Conservation (phyloP, 2,888 invertebrate genomes). For the Apodemia hepburni region DNA sequence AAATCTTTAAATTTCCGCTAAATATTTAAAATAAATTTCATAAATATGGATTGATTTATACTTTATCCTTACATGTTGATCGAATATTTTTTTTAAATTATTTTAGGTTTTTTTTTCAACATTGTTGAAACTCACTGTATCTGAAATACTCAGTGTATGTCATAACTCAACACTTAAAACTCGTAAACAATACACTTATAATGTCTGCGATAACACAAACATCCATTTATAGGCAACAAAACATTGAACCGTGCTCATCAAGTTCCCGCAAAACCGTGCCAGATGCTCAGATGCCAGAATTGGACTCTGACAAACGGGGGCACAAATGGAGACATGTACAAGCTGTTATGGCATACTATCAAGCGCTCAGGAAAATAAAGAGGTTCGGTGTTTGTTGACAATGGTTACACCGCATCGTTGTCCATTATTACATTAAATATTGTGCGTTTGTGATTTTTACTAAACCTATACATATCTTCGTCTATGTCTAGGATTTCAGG, state of each 20-base stretch:
- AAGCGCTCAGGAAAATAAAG: conserved; percentile 93
- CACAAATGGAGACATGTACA: conserved; percentile 93
- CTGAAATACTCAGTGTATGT: neutral
- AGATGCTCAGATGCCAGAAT: conserved; percentile 62
- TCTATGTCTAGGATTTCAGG: conserved; percentile 72
- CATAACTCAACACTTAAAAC: neutral
- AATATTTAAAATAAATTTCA: too few relatives aligned
- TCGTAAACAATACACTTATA: conserved; percentile 24
- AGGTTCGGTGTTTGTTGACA: conserved; percentile 81
- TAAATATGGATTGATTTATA: too few relatives aligned
- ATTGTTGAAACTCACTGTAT: neutral
- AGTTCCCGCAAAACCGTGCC: conserved; percentile 68
- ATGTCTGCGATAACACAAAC: conserved; percentile 56
- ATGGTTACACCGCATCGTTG: conserved; percentile 63
- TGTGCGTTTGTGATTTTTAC: conserved; percentile 62
- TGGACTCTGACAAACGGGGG: conserved; percentile 72
- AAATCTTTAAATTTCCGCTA: too few relatives aligned
- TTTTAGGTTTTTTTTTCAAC: too few relatives aligned
- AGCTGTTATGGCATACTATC: conserved; percentile 94
- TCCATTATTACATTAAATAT: conserved; percentile 46
- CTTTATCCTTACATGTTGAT: too few relatives aligned
- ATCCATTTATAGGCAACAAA: conserved; percentile 76
- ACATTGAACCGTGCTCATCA: conserved; percentile 73
- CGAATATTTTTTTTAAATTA: too few relatives aligned
- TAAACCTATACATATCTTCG: conserved; percentile 35